A percentile compares a stretch with the other conserved stretches of the same genome.
These are phyloP conservation scores for Apis mellifera DNA, from an alignment of 1,140 invertebrate species.

Conservation along the genomic window DNA sequence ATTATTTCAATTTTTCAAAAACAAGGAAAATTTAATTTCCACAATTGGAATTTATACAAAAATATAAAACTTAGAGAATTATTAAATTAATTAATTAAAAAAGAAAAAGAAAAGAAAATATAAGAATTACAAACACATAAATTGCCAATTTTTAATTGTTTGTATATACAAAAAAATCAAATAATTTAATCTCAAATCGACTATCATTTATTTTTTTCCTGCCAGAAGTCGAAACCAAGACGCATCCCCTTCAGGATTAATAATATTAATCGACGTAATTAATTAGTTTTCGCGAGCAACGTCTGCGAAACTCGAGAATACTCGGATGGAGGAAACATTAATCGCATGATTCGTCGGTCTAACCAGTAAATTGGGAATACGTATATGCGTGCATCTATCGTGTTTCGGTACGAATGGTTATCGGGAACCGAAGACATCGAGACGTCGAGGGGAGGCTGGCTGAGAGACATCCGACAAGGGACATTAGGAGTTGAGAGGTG, in stretches of 20 bases:
- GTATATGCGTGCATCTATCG: background rate
- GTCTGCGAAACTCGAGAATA: background rate
- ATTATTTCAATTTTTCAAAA: no score
- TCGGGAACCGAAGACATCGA: conserved; percentile 30
- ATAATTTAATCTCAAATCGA: no score
- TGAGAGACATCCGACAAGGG: conserved; percentile 38
- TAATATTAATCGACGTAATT: conserved; percentile 3
- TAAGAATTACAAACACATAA: no score
- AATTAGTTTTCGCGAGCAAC: conserved; percentile 7
- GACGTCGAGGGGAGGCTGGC: conserved; percentile 12
- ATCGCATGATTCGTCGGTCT: conserved; percentile 14
- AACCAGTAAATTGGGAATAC: conserved; percentile 15
- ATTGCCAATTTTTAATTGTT: no score
- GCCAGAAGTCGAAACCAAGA: background rate
- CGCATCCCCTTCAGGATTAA: background rate
- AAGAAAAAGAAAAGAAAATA: no score
- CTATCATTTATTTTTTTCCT: background rate
- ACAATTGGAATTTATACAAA: no score
- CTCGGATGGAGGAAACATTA: conserved; percentile 12
- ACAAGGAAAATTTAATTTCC: no score
- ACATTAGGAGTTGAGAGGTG: conserved; percentile 14
- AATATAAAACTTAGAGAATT: no score
- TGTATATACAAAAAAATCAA: no score
- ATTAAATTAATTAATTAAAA: no score
- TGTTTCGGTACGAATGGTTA: conserved; percentile 34